A percentile compares a stretch with the other conserved stretches of the same genome.
phyloP scores from a whole-genome alignment of 1,140 invertebrate species.

The Myzus persicae region DNA sequence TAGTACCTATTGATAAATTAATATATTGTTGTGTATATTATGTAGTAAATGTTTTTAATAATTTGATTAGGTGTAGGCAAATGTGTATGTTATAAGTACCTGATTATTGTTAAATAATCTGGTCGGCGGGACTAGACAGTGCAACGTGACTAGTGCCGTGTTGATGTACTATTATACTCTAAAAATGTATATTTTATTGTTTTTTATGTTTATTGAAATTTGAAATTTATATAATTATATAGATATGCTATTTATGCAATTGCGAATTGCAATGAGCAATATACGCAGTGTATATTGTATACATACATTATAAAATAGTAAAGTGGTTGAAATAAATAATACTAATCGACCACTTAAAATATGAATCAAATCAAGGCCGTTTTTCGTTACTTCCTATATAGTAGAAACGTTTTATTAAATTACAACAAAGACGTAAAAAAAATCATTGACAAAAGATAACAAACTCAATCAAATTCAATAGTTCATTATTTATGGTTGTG shows the following conservation, averaged over 20 bases:
- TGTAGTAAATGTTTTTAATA: neutral
- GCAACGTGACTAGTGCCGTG: neutral
- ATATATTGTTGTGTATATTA: neutral
- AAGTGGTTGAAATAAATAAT: neutral
- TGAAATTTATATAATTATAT: neutral
- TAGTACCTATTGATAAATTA: neutral
- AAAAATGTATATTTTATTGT: neutral
- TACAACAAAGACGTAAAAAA: neutral
- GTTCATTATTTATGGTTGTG: neutral
- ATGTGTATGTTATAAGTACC: neutral
- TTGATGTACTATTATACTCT: neutral
- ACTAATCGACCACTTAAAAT: slow-evolving; percentile 6
- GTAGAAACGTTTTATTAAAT: neutral
- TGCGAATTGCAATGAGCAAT: neutral
- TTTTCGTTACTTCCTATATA: neutral
- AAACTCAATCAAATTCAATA: neutral
- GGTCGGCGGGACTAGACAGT: neutral
- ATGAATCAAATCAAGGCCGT: neutral
- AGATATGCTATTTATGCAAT: neutral
- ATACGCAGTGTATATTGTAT: neutral
- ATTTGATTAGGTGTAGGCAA: neutral
- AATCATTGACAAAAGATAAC: neutral
- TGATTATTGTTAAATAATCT: neutral
- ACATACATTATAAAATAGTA: neutral
- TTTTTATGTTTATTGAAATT: neutral